Evolutionary conservation across 2,888 invertebrate genomes (phyloP).

Genomic region (Cryptocheilus praepositus): DNA sequence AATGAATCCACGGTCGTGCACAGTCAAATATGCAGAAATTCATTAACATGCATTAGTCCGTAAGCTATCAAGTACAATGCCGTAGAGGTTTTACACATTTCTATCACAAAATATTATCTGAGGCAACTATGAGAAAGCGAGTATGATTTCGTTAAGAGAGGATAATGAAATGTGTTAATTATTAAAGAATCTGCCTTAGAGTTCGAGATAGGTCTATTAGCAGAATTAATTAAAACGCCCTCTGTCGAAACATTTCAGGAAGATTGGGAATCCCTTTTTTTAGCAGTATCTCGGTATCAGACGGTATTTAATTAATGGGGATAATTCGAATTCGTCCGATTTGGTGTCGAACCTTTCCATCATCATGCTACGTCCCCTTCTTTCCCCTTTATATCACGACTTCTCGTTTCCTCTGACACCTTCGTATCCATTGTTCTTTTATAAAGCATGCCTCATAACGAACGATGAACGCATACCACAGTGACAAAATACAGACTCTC

Average conservation of each 20-base stretch:
- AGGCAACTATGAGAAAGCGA: too few relatives aligned
- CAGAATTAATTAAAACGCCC: conserved; percentile 47
- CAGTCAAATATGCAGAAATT: too few relatives aligned
- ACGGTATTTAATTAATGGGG: conserved; percentile 53
- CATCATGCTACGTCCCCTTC: conserved; percentile 5
- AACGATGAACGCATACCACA: conserved; percentile 45
- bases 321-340: conserved; percentile 47
- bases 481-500: conserved; percentile 26
- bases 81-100: too few relatives aligned
- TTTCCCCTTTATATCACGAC: conserved; percentile 20
- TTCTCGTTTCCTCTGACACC: conserved; percentile 30
- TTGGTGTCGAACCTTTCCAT: conserved; percentile 15
- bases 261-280: conserved; percentile 27
- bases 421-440: conserved; percentile 38
- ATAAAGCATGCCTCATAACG: conserved; percentile 24
- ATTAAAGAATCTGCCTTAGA: neutral
- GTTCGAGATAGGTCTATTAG: conserved; percentile 8
- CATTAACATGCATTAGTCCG: too few relatives aligned
- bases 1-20: neutral
- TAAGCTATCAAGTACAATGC: neutral
- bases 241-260: conserved; percentile 30
- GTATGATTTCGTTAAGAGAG: too few relatives aligned
- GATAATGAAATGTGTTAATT: too few relatives aligned
- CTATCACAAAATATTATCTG: neutral
- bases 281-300: conserved; percentile 17